Evolutionary conservation across 2,888 invertebrate genomes (phyloP).

Genomic region (Drosophila putrida): DNA sequence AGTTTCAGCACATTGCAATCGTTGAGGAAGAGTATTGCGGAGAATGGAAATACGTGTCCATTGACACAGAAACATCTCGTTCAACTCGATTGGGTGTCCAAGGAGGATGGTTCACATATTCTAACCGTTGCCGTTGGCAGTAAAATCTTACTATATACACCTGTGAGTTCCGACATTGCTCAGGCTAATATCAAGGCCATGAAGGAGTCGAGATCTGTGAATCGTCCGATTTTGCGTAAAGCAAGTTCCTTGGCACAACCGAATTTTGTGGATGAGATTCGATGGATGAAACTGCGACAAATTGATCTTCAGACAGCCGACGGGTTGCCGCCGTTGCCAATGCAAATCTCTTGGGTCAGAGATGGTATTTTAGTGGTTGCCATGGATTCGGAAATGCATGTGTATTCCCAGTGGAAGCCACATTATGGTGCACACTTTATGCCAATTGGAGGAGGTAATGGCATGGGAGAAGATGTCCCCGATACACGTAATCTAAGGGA

Average conservation of each 20-base stretch:
- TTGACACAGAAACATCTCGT: slow-evolving; percentile 96
- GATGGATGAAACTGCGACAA: slow-evolving; percentile 98
- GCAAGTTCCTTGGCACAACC: slow-evolving; percentile 96
- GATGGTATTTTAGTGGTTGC: slow-evolving; percentile 99
- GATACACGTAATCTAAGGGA: slow-evolving; percentile 91
- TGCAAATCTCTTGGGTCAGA: slow-evolving; percentile 99
- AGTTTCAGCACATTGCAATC: slow-evolving; percentile 96
- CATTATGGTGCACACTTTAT: slow-evolving; percentile 85
- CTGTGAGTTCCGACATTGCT: slow-evolving; percentile 97
- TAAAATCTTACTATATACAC: slow-evolving; percentile 96
- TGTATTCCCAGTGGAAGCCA: slow-evolving; percentile 99
- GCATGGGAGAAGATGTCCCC: slow-evolving; percentile 90
- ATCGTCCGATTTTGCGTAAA: slow-evolving; percentile 94
- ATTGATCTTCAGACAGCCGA: slow-evolving; percentile 97
- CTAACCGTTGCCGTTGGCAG: slow-evolving; percentile 98
- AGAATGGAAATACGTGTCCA: slow-evolving; percentile 96
- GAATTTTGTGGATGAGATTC: slow-evolving; percentile 95
- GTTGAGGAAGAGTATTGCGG: slow-evolving; percentile 93
- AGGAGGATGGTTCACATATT: slow-evolving; percentile 99
- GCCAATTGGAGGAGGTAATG: slow-evolving; percentile 42
- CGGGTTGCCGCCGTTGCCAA: slow-evolving; percentile 97
- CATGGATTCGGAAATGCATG: slow-evolving; percentile 99
- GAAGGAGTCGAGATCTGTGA: slow-evolving; percentile 94
- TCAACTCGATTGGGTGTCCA: slow-evolving; percentile 99
- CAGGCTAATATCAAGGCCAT: slow-evolving; percentile 97